Percentiles rank a stretch among this genome's conserved stretches.
Evolutionary conservation across 2,888 invertebrate species (phyloP).

Genomic region (Xanthia icteritia): DNA sequence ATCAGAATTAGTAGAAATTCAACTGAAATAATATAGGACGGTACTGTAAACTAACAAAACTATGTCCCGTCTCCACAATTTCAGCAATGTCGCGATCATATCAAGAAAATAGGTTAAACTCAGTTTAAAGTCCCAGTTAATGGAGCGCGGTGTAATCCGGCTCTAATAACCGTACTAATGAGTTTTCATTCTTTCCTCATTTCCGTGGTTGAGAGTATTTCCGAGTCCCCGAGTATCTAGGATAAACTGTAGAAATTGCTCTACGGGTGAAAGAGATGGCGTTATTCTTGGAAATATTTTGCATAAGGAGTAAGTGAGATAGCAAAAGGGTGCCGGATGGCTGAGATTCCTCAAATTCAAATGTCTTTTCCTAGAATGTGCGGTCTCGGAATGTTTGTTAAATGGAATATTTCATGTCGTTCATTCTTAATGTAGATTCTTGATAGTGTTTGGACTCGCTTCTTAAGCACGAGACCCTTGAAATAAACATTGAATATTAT

Average conservation of each 20-base stretch:
- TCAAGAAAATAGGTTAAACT: slow-evolving; percentile 65
- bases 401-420: slow-evolving; percentile 49
- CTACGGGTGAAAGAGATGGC: slow-evolving; percentile 34
- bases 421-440: slow-evolving; percentile 42
- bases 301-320: slow-evolving; percentile 35
- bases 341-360: slow-evolving; percentile 56
- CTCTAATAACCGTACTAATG: slow-evolving; percentile 65
- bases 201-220: slow-evolving; percentile 57
- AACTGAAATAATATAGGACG: no score
- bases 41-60: neutral
- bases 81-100: slow-evolving; percentile 50
- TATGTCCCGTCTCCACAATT: slow-evolving; percentile 30
- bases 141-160: slow-evolving; percentile 58
- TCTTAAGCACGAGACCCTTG: slow-evolving; percentile 11
- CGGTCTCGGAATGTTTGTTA: slow-evolving; percentile 47
- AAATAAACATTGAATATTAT: neutral
- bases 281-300: slow-evolving; percentile 24
- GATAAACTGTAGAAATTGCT: slow-evolving; percentile 46
- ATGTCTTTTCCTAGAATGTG: slow-evolving; percentile 48
- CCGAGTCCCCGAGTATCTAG: slow-evolving; percentile 49
- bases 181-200: slow-evolving; percentile 66
- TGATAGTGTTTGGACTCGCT: slow-evolving; percentile 28
- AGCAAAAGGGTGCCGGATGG: slow-evolving; percentile 28
- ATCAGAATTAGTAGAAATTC: no score
- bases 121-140: slow-evolving; percentile 58